phyloP scores from a whole-genome alignment of 2,797 vertebrate species.

The Vespertilio murinus region DNA sequence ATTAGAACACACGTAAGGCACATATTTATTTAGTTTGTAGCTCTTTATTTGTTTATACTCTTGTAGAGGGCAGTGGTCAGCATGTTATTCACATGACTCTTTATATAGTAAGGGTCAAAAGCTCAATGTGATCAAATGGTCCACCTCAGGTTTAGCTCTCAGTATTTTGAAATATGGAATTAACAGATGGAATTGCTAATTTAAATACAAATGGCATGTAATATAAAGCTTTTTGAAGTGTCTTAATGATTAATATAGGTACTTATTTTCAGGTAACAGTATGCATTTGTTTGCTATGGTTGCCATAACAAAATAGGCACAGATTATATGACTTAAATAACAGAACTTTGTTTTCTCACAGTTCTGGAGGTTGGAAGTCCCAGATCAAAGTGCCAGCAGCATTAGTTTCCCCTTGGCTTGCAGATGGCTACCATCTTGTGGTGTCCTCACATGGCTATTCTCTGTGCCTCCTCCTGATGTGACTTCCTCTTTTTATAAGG shows the following conservation, averaged over 20 bases:
- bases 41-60: neutral
- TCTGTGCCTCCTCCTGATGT: neutral
- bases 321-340: neutral
- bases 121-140: neutral
- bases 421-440: neutral
- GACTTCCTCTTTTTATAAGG: neutral
- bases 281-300: neutral
- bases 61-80: neutral
- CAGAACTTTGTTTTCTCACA: neutral
- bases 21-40: neutral
- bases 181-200: neutral
- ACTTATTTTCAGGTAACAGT: constrained; percentile 4
- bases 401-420: neutral
- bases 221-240: neutral
- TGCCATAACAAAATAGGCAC: neutral
- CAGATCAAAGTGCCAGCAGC: neutral
- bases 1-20: neutral
- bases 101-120: neutral
- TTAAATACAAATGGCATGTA: neutral
- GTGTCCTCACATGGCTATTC: neutral
- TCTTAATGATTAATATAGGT: neutral
- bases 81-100: neutral
- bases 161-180: constrained; percentile 6
- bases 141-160: neutral
- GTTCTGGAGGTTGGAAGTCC: neutral